Conservation (phyloP, 2,797 vertebrate species). For the Orestias chungarensis region DNA sequence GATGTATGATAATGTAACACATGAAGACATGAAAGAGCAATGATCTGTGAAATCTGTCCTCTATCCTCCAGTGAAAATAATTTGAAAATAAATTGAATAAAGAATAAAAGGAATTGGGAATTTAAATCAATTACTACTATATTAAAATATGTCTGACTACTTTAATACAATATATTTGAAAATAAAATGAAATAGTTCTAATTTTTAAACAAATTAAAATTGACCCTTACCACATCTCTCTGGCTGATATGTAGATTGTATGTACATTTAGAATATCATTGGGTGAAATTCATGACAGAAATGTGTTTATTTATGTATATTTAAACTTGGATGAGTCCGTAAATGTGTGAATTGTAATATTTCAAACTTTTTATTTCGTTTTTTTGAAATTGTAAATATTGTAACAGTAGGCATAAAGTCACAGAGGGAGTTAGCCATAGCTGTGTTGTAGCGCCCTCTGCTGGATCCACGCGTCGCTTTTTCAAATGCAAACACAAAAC, state of each 20-base stretch:
- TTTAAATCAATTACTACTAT: not conserved
- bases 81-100: not conserved
- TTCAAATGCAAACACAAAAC: too few species aligned
- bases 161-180: not conserved
- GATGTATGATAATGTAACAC: not conserved
- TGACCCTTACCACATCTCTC: not conserved
- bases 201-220: not conserved
- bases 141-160: not conserved
- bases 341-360: not conserved
- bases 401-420: too few species aligned
- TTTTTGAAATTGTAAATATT: too few species aligned
- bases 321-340: not conserved
- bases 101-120: not conserved
- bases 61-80: not conserved
- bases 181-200: not conserved
- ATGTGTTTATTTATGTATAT: not conserved
- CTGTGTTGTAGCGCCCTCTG: conserved; percentile 46
- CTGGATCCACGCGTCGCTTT: not conserved
- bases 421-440: not conserved
- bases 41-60: not conserved
- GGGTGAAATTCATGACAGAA: not conserved
- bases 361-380: too few species aligned
- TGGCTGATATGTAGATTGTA: not conserved
- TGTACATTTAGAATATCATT: not conserved
- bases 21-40: not conserved